These are phyloP conservation scores for Platynereis dumerilii DNA, from an alignment of 2,888 invertebrate genomes.

Conservation along the genomic window DNA sequence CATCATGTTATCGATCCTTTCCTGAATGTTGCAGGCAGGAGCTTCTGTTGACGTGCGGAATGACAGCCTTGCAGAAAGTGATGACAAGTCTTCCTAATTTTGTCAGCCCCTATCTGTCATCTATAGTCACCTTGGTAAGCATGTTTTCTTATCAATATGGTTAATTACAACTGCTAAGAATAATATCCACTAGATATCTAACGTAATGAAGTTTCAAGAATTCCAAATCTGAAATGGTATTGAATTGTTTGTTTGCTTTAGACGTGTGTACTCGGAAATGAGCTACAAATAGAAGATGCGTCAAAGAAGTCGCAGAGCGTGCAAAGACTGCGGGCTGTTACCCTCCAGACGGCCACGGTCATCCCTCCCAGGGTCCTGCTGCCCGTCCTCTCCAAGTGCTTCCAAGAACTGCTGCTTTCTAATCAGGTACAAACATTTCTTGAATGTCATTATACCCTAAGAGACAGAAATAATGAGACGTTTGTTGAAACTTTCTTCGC, in stretches of 20 bases:
- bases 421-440: constrained; percentile 19
- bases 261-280: not conserved
- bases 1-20: no score
- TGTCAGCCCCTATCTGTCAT: constrained; percentile 81
- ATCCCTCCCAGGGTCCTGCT: constrained; percentile 78
- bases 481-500: no score
- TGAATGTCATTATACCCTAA: no score
- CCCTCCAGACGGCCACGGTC: constrained; percentile 50
- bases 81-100: constrained; percentile 83
- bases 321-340: constrained; percentile 31
- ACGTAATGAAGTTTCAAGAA: no score
- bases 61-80: constrained; percentile 82
- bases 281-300: no score
- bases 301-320: constrained; percentile 5
- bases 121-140: constrained; percentile 50
- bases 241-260: not conserved
- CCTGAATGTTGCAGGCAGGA: constrained; percentile 61
- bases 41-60: constrained; percentile 71
- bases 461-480: no score
- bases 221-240: no score
- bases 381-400: constrained; percentile 69
- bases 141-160: no score
- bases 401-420: constrained; percentile 5
- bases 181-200: no score
- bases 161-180: no score